Evolutionary conservation across 2,797 vertebrate species (phyloP).

Genomic region (Propithecus perrieri): DNA sequence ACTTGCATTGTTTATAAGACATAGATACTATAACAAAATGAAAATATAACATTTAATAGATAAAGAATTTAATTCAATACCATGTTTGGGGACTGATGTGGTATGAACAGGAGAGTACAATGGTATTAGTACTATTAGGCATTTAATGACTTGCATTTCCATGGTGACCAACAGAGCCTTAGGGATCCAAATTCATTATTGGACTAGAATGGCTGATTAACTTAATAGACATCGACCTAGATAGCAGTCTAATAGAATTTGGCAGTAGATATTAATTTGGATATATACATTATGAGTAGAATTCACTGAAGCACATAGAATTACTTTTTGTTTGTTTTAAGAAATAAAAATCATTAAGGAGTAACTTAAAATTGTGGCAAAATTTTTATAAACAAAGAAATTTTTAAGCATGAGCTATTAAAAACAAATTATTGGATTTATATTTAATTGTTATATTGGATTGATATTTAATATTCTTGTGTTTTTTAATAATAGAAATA

Average conservation of each 20-base stretch:
- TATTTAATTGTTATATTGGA: background rate
- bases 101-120: background rate
- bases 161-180: conserved; percentile 39
- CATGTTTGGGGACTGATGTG: background rate
- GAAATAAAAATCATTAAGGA: background rate
- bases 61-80: conserved; percentile 1
- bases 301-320: background rate
- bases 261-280: background rate
- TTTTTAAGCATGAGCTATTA: background rate
- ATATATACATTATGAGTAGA: background rate
- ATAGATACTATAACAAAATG: background rate
- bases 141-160: conserved; percentile 51
- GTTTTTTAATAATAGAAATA: background rate
- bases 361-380: conserved; percentile 4
- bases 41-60: background rate
- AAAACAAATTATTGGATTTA: background rate
- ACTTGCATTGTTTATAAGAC: background rate
- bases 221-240: background rate
- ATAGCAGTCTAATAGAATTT: conserved; percentile 43
- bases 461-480: background rate
- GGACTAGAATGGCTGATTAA: conserved; percentile 45
- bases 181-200: conserved; percentile 55
- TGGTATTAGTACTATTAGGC: background rate
- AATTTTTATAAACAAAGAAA: background rate
- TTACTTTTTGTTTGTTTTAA: background rate